Evolutionary conservation across 2,888 invertebrate species (phyloP).

Genomic region (Arge pagana): DNA sequence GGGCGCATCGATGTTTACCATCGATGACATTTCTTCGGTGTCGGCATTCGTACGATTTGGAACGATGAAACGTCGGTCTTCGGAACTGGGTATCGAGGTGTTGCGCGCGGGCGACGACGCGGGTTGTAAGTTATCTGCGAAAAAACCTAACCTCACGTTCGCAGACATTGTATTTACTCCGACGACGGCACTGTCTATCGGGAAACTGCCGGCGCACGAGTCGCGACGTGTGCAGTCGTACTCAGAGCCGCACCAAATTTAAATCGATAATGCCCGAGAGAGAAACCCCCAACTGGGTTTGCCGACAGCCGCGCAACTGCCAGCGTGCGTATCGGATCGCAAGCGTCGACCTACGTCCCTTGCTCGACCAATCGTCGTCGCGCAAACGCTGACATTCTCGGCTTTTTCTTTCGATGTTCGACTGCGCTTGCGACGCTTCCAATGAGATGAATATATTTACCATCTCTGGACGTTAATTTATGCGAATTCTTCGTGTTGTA

Average conservation of each 20-base stretch:
- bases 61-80: slow-evolving; percentile 3
- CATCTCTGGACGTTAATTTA: too few relatives aligned
- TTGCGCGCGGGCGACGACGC: too few relatives aligned
- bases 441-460: too few relatives aligned
- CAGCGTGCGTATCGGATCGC: too few relatives aligned
- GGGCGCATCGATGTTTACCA: slow-evolving; percentile 14
- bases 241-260: slow-evolving; percentile 54
- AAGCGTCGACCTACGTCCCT: too few relatives aligned
- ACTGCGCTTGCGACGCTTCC: too few relatives aligned
- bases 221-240: too few relatives aligned
- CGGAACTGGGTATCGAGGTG: not conserved
- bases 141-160: slow-evolving; percentile 16
- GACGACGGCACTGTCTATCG: not conserved
- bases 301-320: not conserved
- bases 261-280: slow-evolving; percentile 56
- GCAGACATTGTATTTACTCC: slow-evolving; percentile 9
- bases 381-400: too few relatives aligned
- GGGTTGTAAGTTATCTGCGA: not conserved
- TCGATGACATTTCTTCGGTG: not conserved
- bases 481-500: too few relatives aligned
- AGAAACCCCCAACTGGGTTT: slow-evolving; percentile 2
- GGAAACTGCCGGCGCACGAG: slow-evolving; percentile 5
- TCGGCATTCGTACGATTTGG: slow-evolving; percentile 9
- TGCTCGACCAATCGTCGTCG: too few relatives aligned
- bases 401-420: too few relatives aligned